Evolutionary conservation across 2,888 invertebrate genomes (phyloP), one percentile per base, ranked within the genome.

Genomic region (Chloromyia formosa): DNA sequence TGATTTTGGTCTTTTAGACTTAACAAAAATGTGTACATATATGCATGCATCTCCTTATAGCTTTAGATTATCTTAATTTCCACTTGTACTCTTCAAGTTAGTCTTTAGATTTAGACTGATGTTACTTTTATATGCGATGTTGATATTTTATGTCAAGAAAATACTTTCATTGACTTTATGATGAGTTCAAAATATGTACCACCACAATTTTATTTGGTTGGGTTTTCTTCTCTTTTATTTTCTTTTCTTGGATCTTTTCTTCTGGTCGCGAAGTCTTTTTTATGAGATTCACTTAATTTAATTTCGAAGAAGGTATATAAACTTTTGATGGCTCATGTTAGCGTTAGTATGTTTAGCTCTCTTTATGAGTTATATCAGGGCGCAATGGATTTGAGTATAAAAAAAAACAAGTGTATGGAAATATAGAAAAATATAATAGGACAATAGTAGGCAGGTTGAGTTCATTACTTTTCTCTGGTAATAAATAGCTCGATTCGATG

Each of bases 271-370:
- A 45, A 49, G 49, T 66, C 40, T 10, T 16, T 71, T 71, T 56
- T 20, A 56, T 35, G 56, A 18, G 56, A 54, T 35, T 69, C 69
- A 9, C 54, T 69, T 69, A 69, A 69, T 69, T 69, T 54, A 54
- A 54, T 71, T 71, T 58, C 58, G 42, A 56, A 56, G 71, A 71
- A 71, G 71, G 71, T 56, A 56, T 16, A 69, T 71, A 56, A 71
- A 71, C 56, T 71, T 66, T 66, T 66, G 45, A 66, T 66, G 66
- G 22, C 1, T 20, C 18, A n/a, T 16, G 20, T 56, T 56, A 56
- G 56, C 16, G 54, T 54, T n/a, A 42, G 42, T 42, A n/a, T n/a
- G n/a, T n/a, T n/a, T n/a, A n/a, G n/a, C n/a, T n/a, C n/a, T n/a
- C n/a, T n/a, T n/a, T n/a, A n/a, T n/a, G n/a, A n/a, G n/a, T n/a